phyloP scores from a whole-genome alignment of 2,797 vertebrate genomes.

The Pseudochirops corinnae region DNA sequence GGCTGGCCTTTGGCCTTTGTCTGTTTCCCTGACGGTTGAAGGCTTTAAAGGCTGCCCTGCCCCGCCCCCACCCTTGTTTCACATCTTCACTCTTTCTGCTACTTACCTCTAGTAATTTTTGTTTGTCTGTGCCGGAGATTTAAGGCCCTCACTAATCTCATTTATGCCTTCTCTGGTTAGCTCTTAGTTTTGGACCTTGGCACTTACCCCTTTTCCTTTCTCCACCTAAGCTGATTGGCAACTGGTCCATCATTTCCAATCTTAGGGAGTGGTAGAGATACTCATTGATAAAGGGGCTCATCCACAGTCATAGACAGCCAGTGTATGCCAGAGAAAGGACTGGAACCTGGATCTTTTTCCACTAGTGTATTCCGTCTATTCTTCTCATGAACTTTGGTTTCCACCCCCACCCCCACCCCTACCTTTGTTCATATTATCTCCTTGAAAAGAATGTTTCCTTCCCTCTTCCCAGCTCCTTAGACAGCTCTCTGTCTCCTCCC shows the following conservation, averaged over 20 bases:
- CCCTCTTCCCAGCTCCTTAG: background rate
- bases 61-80: background rate
- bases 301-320: background rate
- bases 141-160: background rate
- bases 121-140: background rate
- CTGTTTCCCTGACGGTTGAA: background rate
- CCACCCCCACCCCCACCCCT: fast-evolving
- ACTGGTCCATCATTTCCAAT: background rate
- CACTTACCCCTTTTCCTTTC: background rate
- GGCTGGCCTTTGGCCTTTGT: background rate
- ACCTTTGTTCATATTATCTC: background rate
- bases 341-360: background rate
- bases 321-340: background rate
- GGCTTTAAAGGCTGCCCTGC: no score
- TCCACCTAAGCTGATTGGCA: background rate
- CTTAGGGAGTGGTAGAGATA: background rate
- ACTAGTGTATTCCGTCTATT: background rate
- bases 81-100: background rate
- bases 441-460: background rate
- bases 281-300: background rate
- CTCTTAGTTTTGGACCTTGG: background rate
- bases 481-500: background rate
- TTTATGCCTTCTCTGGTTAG: background rate
- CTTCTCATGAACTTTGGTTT: background rate
- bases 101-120: background rate